Percentiles rank a stretch among this genome's conserved stretches.
These are phyloP conservation scores for Triplophysa rosa DNA, from an alignment of 2,113 vertebrate genomes.

Conservation along the genomic window DNA sequence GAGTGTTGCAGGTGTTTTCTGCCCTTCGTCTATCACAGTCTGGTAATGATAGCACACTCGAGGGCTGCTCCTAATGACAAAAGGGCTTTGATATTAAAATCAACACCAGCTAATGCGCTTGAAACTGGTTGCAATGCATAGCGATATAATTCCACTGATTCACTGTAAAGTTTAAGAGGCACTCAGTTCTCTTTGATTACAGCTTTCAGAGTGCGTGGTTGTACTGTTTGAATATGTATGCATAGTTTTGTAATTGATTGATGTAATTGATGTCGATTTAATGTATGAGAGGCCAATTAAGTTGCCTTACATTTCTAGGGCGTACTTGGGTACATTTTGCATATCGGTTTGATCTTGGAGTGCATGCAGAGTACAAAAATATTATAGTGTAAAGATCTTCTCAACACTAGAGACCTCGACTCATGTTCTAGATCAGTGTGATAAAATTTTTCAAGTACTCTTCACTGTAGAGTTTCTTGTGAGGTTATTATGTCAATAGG, in stretches of 20 bases:
- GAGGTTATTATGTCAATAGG: neutral
- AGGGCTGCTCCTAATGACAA: slow-evolving; percentile 36
- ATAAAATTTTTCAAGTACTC: no score
- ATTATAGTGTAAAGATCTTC: neutral
- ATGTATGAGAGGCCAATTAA: slow-evolving; percentile 13
- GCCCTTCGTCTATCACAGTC: slow-evolving; percentile 16
- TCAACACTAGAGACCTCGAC: no score
- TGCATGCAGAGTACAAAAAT: neutral
- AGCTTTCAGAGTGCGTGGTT: slow-evolving; percentile 28
- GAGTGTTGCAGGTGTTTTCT: slow-evolving; percentile 40
- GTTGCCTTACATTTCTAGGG: neutral
- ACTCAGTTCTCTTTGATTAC: slow-evolving; percentile 22
- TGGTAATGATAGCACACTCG: slow-evolving; percentile 48
- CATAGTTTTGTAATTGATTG: slow-evolving; percentile 3
- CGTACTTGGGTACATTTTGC: neutral
- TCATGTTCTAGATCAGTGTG: no score
- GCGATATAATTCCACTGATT: slow-evolving; percentile 38
- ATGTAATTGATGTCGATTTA: slow-evolving; percentile 4
- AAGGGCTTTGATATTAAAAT: slow-evolving; percentile 57
- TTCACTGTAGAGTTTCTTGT: neutral
- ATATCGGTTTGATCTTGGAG: neutral
- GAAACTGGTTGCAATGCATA: slow-evolving; percentile 44
- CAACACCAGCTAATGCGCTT: slow-evolving; percentile 40
- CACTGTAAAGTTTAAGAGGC: slow-evolving; percentile 33
- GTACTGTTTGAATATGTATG: slow-evolving; percentile 30